Conservation (phyloP, 2,888 invertebrate species). For the Hypomecis punctinalis region DNA sequence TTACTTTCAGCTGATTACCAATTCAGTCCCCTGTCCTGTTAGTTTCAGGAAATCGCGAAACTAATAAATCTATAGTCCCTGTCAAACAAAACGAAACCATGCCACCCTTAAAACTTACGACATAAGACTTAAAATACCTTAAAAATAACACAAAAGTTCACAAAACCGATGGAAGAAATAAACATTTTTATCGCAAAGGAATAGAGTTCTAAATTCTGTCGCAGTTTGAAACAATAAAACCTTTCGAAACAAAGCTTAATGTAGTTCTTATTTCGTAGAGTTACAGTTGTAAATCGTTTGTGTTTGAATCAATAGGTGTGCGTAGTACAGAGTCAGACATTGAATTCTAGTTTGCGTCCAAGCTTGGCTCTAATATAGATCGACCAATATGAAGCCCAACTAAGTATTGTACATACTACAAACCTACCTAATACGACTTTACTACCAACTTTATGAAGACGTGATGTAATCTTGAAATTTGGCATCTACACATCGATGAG, state of each 20-base stretch:
- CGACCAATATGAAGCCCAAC: no score
- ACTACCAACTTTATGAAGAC: no score
- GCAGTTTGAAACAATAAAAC: constrained; percentile 22
- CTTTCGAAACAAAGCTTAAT: constrained; percentile 5
- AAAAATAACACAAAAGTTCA: neutral
- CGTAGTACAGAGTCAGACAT: no score
- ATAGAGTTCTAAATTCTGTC: constrained; percentile 29
- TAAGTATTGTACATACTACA: no score
- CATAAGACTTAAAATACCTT: constrained; percentile 18
- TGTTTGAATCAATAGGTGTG: constrained; percentile 15
- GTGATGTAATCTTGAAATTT: no score
- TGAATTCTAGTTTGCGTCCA: no score
- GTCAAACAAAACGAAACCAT: constrained; percentile 36
- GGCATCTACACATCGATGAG: no score
- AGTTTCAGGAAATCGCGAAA: constrained; percentile 47
- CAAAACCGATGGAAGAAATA: constrained; percentile 20
- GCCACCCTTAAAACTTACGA: constrained; percentile 6
- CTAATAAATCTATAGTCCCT: constrained; percentile 46
- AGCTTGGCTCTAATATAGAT: no score
- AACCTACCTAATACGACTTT: no score
- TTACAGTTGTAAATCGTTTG: constrained; percentile 29
- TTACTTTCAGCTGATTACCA: constrained; percentile 45
- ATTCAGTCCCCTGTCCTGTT: constrained; percentile 49
- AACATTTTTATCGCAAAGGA: constrained; percentile 33
- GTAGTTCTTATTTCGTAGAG: constrained; percentile 14